phyloP scores from a whole-genome alignment of 2,888 invertebrate species.

The Agrilus cyanescens region DNA sequence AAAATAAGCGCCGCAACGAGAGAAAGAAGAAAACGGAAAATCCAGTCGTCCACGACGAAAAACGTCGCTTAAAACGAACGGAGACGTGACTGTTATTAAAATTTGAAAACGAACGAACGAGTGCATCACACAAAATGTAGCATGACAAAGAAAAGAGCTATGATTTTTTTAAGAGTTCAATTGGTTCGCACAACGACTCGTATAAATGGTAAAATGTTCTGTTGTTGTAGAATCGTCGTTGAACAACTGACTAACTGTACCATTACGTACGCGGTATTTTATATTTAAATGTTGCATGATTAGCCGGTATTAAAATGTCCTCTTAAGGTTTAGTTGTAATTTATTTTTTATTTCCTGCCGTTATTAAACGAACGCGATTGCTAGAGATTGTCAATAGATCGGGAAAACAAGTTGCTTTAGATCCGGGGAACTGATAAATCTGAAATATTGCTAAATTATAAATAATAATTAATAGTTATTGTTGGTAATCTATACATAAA shows the following conservation, averaged over 20 bases:
- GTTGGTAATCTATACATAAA: too few species aligned
- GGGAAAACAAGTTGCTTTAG: too few species aligned
- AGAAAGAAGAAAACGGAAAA: too few species aligned
- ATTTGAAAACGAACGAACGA: slow-evolving; percentile 4
- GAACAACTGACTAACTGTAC: slow-evolving; percentile 22
- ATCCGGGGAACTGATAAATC: too few species aligned
- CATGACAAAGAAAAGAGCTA: slow-evolving; percentile 13
- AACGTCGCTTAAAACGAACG: too few species aligned
- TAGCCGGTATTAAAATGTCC: slow-evolving; percentile 38
- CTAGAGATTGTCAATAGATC: too few species aligned
- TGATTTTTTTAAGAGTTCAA: slow-evolving; percentile 10
- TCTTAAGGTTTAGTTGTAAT: slow-evolving; percentile 36
- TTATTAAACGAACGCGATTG: slow-evolving; percentile 14
- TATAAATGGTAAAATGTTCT: background rate
- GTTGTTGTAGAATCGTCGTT: background rate
- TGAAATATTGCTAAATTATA: too few species aligned
- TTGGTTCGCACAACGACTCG: slow-evolving; percentile 4
- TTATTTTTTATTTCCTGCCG: slow-evolving; percentile 27
- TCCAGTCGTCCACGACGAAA: too few species aligned
- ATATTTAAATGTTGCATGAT: slow-evolving; percentile 41
- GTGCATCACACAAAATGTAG: slow-evolving; percentile 11
- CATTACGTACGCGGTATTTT: slow-evolving; percentile 37
- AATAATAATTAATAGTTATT: too few species aligned
- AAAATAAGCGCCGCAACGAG: too few species aligned
- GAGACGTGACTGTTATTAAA: too few species aligned